Evolutionary conservation across 2,113 vertebrate species (phyloP).

Genomic region (Beaufortia kweichowensis): DNA sequence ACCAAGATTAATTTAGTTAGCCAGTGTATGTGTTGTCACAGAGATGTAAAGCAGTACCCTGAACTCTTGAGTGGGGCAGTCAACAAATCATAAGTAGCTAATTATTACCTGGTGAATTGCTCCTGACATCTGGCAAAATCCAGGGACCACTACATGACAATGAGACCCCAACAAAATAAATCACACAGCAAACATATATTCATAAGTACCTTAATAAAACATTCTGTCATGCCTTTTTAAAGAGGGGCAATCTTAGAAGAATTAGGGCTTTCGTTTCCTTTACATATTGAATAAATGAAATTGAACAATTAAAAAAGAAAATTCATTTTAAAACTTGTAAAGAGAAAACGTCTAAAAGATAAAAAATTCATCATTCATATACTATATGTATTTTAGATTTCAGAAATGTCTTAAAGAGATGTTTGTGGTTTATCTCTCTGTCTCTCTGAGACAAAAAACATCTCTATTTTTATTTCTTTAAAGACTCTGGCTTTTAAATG

Average conservation of each 20-base stretch:
- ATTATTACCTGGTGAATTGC: conserved; percentile 19
- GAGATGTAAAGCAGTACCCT: neutral
- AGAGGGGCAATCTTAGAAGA: neutral
- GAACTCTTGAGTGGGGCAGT: conserved; percentile 15
- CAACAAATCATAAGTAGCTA: conserved; percentile 5
- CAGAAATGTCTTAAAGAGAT: too few species aligned
- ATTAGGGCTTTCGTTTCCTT: neutral
- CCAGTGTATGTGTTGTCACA: neutral
- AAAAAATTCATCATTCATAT: too few species aligned
- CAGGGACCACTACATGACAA: neutral
- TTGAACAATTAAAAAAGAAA: neutral
- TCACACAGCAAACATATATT: neutral
- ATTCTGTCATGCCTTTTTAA: neutral
- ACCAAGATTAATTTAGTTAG: neutral
- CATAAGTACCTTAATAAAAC: conserved; percentile 24
- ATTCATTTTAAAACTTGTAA: neutral
- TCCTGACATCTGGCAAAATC: conserved; percentile 5
- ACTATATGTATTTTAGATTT: too few species aligned
- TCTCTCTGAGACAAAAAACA: too few species aligned
- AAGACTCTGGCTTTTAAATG: too few species aligned
- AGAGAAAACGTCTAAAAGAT: neutral
- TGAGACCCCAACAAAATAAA: neutral
- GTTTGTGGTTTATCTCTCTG: too few species aligned
- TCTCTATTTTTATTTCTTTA: too few species aligned
- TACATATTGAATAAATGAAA: neutral